phyloP scores from a whole-genome alignment of 2,113 vertebrate species.

The Brachyhypopomus gauderio region DNA sequence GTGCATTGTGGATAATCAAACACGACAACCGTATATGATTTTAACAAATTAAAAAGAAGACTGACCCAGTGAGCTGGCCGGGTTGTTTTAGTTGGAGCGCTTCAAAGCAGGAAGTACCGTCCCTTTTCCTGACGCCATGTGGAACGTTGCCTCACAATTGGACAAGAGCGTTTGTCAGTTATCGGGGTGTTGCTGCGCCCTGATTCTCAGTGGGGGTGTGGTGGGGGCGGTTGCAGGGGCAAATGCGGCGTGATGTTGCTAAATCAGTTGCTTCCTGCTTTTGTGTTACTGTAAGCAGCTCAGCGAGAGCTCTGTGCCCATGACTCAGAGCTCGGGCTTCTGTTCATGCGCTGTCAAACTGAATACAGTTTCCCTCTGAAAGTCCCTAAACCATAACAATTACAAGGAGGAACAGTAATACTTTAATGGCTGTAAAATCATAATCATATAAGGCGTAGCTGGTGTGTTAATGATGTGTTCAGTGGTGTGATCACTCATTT shows the following conservation, averaged over 20 bases:
- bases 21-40: no score
- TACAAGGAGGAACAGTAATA: no score
- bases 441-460: no score
- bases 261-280: constrained; percentile 16
- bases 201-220: not conserved
- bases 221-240: no score
- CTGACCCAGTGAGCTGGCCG: no score
- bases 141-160: not conserved
- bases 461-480: no score
- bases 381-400: not conserved
- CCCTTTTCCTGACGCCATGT: not conserved
- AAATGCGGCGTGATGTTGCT: not conserved
- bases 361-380: not conserved
- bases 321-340: not conserved
- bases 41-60: no score
- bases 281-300: not conserved
- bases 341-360: not conserved
- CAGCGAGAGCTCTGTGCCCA: not conserved
- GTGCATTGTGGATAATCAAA: no score
- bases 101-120: no score
- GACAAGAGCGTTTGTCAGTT: not conserved
- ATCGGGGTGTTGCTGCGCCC: not conserved
- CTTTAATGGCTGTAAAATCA: no score
- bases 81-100: no score
- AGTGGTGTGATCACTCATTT: no score